Conservation (phyloP, 1,140 invertebrate species). For the Lepidurus apus region DNA sequence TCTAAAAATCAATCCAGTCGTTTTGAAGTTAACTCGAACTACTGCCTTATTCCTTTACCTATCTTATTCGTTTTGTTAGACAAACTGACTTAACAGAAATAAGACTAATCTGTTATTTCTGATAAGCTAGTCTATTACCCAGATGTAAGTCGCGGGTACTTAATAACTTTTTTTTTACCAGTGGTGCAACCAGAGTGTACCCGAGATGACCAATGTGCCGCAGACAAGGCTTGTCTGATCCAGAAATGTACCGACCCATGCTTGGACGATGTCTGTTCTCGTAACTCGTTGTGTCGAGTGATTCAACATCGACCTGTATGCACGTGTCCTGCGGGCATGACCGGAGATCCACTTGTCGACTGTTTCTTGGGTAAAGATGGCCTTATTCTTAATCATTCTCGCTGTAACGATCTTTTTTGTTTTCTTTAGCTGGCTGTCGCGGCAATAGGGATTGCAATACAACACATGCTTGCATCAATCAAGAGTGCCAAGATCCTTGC, state of each 20-base stretch:
- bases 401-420: constrained; percentile 25
- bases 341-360: constrained; percentile 73
- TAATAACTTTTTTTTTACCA: neutral
- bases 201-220: constrained; percentile 71
- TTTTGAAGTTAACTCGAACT: neutral
- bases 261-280: constrained; percentile 55
- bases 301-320: constrained; percentile 76
- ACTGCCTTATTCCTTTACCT: no score
- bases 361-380: constrained; percentile 48
- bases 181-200: constrained; percentile 49
- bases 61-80: no score
- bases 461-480: constrained; percentile 74
- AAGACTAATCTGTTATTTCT: no score
- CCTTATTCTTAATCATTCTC: constrained; percentile 1
- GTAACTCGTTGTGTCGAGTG: constrained; percentile 73
- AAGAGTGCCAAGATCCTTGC: constrained; percentile 76
- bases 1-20: neutral
- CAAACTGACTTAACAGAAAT: no score
- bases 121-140: no score
- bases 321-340: constrained; percentile 72
- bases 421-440: constrained; percentile 68
- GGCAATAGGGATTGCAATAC: constrained; percentile 75
- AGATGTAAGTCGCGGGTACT: no score
- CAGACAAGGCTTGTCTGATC: constrained; percentile 75
- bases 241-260: constrained; percentile 73